Evolutionary conservation across 2,113 vertebrate genomes (phyloP), one percentile per base, ranked within the genome.

Genomic region (Gambusia holbrooki): DNA sequence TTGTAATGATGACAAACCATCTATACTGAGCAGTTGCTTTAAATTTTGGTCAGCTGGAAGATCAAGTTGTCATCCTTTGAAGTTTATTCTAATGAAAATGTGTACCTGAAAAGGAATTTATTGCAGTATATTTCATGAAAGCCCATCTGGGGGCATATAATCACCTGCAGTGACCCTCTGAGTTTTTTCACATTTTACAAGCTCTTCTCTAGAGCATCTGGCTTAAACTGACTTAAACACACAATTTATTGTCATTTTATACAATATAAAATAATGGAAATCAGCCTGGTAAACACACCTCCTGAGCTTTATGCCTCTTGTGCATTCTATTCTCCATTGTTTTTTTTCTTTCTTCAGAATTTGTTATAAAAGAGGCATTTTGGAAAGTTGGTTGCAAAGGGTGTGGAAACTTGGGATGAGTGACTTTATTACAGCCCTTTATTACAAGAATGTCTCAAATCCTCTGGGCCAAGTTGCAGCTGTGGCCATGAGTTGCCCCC

Each of bases 361-460:
- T 29, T 80, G 73, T 92, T 84, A 89, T 86, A 66, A 87, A 81
- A 83, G 75, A 90, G 69, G 80, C 83, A 87, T 89, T 88, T 88
- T 89, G 80, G 83, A 84, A 80, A 80, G 76, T 85, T 62, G 1
- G 74, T 69, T 80, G 87, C 71, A 62, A 67, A 89, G 89, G 89
- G 90, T 90, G 92, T 90, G 87, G 86, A 80, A 88, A 84, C 82
- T 83, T 84, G 89, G 75, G 76, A 77, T 67, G 40, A 86, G 84
- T 69, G 71, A 83, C 88, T 88, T 92, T 88, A 93, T 93, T 93
- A 89, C 84, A 90, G 84, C 78, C 82, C 75, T 48, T 90, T 88
- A 83, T 84, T 88, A 89, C 76, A 81, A 80, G 74, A 78, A 33
- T 14, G 73, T 84, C 74, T 90, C 80, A 72, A 79, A 79, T 92